A percentile compares a stretch with the other conserved stretches of the same genome.
Evolutionary conservation across 2,113 vertebrate species (phyloP).

Genomic region (Leucopternis melanops): DNA sequence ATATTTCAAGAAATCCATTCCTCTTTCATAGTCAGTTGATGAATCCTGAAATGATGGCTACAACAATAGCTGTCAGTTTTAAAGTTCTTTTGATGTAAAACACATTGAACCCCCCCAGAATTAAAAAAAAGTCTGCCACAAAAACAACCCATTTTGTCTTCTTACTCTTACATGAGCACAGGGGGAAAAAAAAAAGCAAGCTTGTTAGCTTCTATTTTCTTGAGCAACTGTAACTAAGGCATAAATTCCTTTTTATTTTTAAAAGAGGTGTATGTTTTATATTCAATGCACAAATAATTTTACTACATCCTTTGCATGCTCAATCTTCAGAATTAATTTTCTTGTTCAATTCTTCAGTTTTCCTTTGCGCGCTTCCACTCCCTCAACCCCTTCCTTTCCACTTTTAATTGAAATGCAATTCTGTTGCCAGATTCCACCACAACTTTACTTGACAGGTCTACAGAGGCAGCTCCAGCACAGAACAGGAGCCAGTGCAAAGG

Average conservation of each 20-base stretch:
- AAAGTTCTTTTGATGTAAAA: not conserved
- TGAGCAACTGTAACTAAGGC: not conserved
- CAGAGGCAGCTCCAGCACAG: not conserved
- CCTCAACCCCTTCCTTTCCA: not conserved
- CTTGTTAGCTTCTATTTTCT: not conserved
- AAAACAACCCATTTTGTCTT: not conserved
- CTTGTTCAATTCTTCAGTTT: not conserved
- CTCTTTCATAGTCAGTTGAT: not conserved
- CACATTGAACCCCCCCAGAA: not conserved
- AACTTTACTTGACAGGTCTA: not conserved
- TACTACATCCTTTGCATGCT: not conserved
- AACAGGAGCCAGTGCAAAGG: not conserved
- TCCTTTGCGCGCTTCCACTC: fast-evolving
- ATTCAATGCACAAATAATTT: not conserved
- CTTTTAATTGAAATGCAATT: not conserved
- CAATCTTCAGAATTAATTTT: not conserved
- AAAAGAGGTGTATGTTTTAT: not conserved
- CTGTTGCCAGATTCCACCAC: not conserved
- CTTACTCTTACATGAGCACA: not conserved
- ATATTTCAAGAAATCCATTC: not conserved
- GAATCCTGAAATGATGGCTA: not conserved
- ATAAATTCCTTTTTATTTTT: not conserved
- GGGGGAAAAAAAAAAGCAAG: not conserved
- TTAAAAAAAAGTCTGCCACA: not conserved
- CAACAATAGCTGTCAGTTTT: conserved; percentile 7